Evolutionary conservation across 2,888 invertebrate genomes (phyloP).

Genomic region (Argyresthia goedartella): DNA sequence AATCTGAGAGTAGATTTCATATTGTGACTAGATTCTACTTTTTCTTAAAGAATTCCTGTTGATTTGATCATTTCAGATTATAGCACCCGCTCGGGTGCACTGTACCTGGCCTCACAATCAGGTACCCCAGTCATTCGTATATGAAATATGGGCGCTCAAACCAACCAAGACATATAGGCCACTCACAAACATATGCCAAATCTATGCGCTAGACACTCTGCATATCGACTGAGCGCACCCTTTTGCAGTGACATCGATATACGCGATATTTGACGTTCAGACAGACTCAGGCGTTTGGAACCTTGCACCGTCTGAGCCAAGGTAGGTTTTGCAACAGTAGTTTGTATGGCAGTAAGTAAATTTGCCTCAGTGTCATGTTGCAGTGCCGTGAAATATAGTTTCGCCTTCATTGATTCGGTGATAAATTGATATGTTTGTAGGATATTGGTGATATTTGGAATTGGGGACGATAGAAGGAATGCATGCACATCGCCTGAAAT

Average conservation of each 20-base stretch:
- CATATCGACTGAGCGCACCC: conserved; percentile 61
- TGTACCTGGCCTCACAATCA: neutral
- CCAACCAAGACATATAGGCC: conserved; percentile 60
- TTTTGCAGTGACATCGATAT: conserved; percentile 66
- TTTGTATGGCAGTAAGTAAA: conserved; percentile 21
- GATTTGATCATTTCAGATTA: no score
- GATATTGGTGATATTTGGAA: neutral
- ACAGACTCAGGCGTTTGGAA: conserved; percentile 12
- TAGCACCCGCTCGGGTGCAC: no score
- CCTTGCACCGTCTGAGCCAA: conserved; percentile 10
- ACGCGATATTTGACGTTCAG: conserved; percentile 36
- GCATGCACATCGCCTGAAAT: no score
- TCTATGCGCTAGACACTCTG: conserved; percentile 67
- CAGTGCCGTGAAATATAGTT: conserved; percentile 62
- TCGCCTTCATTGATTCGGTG: conserved; percentile 66
- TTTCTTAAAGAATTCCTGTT: no score
- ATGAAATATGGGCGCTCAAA: conserved; percentile 57
- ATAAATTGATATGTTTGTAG: conserved; percentile 55
- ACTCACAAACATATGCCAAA: conserved; percentile 69
- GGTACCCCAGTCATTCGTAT: conserved; percentile 17
- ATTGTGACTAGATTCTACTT: no score
- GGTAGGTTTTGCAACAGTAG: neutral
- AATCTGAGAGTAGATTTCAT: no score
- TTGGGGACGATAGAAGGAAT: neutral
- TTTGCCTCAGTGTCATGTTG: conserved; percentile 46